phyloP scores from a whole-genome alignment of 2,888 invertebrate species.

The Venusia cambrica region DNA sequence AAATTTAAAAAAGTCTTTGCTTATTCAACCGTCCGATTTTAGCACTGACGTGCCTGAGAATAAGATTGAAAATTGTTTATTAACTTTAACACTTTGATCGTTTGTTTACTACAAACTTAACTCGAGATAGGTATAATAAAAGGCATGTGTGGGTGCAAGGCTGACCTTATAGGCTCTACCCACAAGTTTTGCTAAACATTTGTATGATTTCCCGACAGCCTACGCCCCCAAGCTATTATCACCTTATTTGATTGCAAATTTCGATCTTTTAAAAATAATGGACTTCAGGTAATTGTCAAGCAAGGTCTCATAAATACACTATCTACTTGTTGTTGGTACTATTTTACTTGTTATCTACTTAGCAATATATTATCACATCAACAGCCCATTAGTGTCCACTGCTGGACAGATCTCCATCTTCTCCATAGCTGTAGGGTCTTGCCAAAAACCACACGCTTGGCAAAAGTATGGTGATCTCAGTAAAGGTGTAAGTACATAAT shows the following conservation, averaged over 20 bases:
- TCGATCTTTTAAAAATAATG: too few relatives aligned
- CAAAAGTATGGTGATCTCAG: too few relatives aligned
- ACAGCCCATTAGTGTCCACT: too few relatives aligned
- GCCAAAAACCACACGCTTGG: too few relatives aligned
- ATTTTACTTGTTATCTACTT: too few relatives aligned
- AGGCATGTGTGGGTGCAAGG: constrained; percentile 78
- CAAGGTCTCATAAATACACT: too few relatives aligned
- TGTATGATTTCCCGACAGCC: constrained; percentile 72
- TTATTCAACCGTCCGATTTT: constrained; percentile 19
- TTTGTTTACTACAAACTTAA: constrained; percentile 30
- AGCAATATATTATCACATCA: too few relatives aligned
- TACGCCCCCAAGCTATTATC: constrained; percentile 61
- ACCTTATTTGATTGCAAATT: constrained; percentile 48
- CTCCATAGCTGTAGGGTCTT: too few relatives aligned
- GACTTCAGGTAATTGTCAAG: too few relatives aligned
- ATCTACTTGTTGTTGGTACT: too few relatives aligned
- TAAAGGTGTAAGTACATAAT: too few relatives aligned
- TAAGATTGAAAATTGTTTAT: constrained; percentile 34
- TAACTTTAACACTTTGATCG: constrained; percentile 31
- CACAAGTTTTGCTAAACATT: constrained; percentile 69
- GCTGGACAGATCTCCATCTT: too few relatives aligned
- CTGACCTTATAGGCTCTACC: constrained; percentile 77
- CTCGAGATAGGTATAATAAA: constrained; percentile 62
- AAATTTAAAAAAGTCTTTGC: constrained; percentile 32
- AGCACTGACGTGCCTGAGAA: constrained; percentile 5